Evolutionary conservation across 1,140 invertebrate species (phyloP), one percentile per base, ranked within the genome.

Genomic region (Galleria mellonella): DNA sequence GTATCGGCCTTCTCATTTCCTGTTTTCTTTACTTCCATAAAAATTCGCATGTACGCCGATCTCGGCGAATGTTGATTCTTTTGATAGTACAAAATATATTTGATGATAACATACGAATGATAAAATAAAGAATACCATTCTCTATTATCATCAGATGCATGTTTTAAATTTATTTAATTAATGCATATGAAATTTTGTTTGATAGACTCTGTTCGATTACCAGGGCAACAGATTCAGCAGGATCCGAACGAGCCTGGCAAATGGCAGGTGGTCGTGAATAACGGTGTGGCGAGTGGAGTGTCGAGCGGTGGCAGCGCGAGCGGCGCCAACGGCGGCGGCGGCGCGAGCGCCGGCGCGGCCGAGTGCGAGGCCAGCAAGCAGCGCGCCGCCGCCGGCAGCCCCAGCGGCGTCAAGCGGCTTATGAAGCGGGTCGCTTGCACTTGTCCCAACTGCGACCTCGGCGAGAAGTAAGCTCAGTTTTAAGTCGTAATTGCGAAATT

Each of bases 371-470:
- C 63, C 0, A 83, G 74, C 33, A 74, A 83, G 56, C 51, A 48
- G 35, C 56, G 67, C 27, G 57, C 58, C 45, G 14, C 52, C 46
- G 57, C 58, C 45, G 14, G 51, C 46, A 83, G 68, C 47, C 74
- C 55, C 51, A 77, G 41, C 48, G 55, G 50, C 29, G 70, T 62
- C 30, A 81, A 82, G 63, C 52, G 73, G 29, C 47, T 79, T 43
- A 62, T 79, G 67, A 82, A 96, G 44, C 84, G 97, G 29, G 95
- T 98, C 1, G 97, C 97, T 6, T 99, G 97, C 78, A 97, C 96
- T 0, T 99, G 97, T 86, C 97, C 97, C 0, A 98, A 99, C 81
- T 99, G 97, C 75, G 91, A 93, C 35, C 95, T 97, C 62, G 94
- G 94, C 1, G 95, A 97, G 69, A 92, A 92, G 89, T 91, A 68